Evolutionary conservation across 2,113 vertebrate genomes (phyloP).

Genomic region (Takifugu bimaculatus): DNA sequence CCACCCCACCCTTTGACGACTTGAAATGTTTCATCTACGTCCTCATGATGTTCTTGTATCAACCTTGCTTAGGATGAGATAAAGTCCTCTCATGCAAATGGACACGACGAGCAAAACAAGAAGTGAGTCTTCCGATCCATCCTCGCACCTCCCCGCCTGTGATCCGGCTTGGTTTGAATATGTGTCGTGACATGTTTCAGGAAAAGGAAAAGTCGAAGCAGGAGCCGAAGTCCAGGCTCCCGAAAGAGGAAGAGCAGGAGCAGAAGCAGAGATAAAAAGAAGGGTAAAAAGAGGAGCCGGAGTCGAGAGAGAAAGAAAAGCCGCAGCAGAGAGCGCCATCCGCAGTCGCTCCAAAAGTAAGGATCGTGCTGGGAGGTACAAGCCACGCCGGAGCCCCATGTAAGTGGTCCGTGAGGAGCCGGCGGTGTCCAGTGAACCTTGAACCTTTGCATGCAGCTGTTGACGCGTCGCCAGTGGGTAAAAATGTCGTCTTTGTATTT

Average conservation of each 20-base stretch:
- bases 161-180: background rate
- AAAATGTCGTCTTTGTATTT: slow-evolving; percentile 25
- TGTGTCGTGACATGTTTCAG: slow-evolving; percentile 58
- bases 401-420: slow-evolving; percentile 68
- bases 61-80: slow-evolving; percentile 99
- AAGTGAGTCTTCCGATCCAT: slow-evolving; percentile 81
- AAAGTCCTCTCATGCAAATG: slow-evolving; percentile 98
- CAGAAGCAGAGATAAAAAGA: slow-evolving; percentile 85
- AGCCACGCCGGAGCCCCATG: slow-evolving; percentile 84
- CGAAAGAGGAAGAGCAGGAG: slow-evolving; percentile 82
- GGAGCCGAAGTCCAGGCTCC: slow-evolving; percentile 82
- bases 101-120: slow-evolving; percentile 93
- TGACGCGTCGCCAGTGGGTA: too few relatives aligned
- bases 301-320: slow-evolving; percentile 88
- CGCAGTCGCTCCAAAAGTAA: slow-evolving; percentile 87
- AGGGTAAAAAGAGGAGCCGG: slow-evolving; percentile 86
- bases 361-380: slow-evolving; percentile 87
- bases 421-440: background rate
- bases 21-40: slow-evolving; percentile 97
- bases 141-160: too few relatives aligned
- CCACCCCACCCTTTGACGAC: slow-evolving; percentile 94
- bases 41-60: slow-evolving; percentile 99
- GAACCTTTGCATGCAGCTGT: too few relatives aligned
- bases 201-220: slow-evolving; percentile 89
- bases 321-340: slow-evolving; percentile 87